Evolutionary conservation across 2,888 invertebrate genomes (phyloP).

Genomic region (Xanthia icteritia): DNA sequence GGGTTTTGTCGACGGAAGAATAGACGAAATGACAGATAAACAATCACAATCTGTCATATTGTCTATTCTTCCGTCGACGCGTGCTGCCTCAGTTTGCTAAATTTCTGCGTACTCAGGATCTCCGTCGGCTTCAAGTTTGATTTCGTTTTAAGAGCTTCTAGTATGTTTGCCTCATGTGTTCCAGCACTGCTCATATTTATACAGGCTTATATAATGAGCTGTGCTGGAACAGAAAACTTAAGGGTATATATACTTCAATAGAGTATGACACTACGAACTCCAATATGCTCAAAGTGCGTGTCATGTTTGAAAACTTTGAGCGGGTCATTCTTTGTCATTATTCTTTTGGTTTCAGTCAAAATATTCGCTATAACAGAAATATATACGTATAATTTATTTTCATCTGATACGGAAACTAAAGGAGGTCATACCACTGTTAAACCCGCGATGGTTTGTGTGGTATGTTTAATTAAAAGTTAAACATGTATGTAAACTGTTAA

Average conservation of each 20-base stretch:
- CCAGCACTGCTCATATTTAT: too few relatives aligned
- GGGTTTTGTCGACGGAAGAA: too few relatives aligned
- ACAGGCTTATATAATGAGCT: too few relatives aligned
- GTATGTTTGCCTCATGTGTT: background rate
- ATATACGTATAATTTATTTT: background rate
- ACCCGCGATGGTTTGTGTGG: too few relatives aligned
- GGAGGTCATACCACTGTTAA: too few relatives aligned
- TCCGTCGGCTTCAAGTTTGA: background rate
- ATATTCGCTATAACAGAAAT: background rate
- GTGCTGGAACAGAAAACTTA: background rate
- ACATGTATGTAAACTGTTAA: too few relatives aligned
- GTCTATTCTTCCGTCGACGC: too few relatives aligned
- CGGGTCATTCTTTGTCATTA: background rate
- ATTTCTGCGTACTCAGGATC: background rate
- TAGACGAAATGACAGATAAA: too few relatives aligned
- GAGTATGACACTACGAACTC: background rate
- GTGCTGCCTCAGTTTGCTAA: background rate
- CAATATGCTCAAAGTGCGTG: background rate
- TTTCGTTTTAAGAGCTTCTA: background rate
- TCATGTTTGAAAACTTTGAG: background rate
- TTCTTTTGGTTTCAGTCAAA: background rate
- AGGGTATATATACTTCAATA: background rate
- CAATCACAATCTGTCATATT: too few relatives aligned
- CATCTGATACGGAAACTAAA: background rate
- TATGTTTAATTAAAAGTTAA: too few relatives aligned